phyloP scores from a whole-genome alignment of 2,888 invertebrate species.

The Sarcophaga variegata region DNA sequence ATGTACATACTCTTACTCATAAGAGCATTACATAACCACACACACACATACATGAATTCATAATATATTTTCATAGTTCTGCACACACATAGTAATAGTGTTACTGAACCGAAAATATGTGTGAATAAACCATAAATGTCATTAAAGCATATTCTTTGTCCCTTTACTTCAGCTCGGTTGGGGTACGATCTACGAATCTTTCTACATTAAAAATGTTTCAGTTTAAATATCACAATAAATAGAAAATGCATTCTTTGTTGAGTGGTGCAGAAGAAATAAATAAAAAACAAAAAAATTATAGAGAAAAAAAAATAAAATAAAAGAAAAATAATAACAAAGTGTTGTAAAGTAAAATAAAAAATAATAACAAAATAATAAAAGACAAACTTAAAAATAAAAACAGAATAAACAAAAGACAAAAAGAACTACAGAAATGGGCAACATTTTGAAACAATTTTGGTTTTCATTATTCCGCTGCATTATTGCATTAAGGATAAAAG shows the following conservation, averaged over 20 bases:
- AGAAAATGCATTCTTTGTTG: constrained; percentile 54
- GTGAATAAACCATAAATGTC: constrained; percentile 64
- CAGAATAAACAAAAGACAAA: background rate
- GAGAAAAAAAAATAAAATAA: constrained; percentile 38
- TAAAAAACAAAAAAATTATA: constrained; percentile 48
- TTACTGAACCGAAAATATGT: constrained; percentile 60
- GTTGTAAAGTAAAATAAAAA: constrained; percentile 48
- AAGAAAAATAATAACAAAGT: constrained; percentile 28
- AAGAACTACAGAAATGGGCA: constrained; percentile 41
- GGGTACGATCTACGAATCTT: background rate
- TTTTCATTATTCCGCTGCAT: background rate
- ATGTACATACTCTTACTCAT: background rate
- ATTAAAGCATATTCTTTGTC: constrained; percentile 39
- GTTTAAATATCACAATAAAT: constrained; percentile 57
- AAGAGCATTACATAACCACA: background rate
- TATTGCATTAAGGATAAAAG: too few relatives aligned
- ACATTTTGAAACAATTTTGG: background rate
- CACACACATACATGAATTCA: background rate
- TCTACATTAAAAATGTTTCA: constrained; percentile 37
- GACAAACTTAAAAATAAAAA: too few relatives aligned
- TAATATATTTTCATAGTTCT: background rate
- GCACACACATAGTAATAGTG: background rate
- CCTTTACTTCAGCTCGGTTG: constrained; percentile 25
- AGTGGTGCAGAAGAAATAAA: constrained; percentile 17
- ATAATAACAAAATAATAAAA: constrained; percentile 18